Percentiles rank a stretch among this genome's conserved stretches.
Evolutionary conservation across 2,888 invertebrate genomes (phyloP).

Genomic region (Calliphora vomitoria): DNA sequence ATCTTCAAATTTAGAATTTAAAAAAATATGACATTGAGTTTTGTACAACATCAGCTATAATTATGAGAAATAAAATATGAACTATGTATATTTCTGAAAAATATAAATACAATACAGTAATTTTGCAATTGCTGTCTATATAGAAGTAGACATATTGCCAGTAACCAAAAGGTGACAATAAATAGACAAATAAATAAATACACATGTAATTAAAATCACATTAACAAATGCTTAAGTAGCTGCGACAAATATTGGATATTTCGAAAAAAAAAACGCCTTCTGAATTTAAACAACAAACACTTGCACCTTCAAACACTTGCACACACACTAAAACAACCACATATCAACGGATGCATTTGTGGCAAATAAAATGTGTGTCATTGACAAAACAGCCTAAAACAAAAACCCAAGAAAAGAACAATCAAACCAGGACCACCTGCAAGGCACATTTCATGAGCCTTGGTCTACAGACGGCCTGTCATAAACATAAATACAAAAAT

Average conservation of each 20-base stretch:
- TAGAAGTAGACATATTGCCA: constrained; percentile 18
- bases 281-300: constrained; percentile 24
- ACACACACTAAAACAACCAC: neutral
- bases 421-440: constrained; percentile 57
- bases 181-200: constrained; percentile 19
- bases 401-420: constrained; percentile 31
- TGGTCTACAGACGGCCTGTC: neutral
- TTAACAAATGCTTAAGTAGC: constrained; percentile 61
- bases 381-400: constrained; percentile 34
- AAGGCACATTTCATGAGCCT: constrained; percentile 11
- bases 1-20: neutral
- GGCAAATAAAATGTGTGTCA: constrained; percentile 15
- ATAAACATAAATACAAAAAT: constrained; percentile 10
- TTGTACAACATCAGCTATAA: neutral
- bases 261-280: constrained; percentile 16
- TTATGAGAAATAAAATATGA: neutral
- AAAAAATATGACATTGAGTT: neutral
- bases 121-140: neutral
- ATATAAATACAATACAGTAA: neutral
- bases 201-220: constrained; percentile 63
- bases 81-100: neutral
- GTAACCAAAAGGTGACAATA: constrained; percentile 13
- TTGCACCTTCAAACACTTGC: constrained; percentile 7
- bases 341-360: neutral
- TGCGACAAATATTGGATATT: constrained; percentile 59